Conservation (phyloP, 23 tunicate genomes). For the Phallusia fumigata region DNA sequence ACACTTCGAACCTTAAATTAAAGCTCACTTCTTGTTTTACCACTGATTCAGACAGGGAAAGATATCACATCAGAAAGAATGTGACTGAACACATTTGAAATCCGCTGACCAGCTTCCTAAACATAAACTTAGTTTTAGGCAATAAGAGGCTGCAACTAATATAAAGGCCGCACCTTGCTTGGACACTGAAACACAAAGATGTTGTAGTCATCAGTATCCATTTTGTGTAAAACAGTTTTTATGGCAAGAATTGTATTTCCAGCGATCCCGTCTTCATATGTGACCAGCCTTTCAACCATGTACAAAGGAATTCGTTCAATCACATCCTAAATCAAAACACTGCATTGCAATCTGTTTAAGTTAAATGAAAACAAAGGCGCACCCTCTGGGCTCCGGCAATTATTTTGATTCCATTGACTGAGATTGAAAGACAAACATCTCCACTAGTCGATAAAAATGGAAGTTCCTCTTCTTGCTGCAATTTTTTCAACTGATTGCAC, state of each 20-base stretch:
- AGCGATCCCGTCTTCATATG: constrained; percentile 60
- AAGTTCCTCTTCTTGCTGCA: constrained; percentile 69
- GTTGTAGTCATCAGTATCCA: constrained; percentile 1
- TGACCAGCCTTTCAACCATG: constrained; percentile 68
- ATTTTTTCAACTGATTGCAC: not conserved
- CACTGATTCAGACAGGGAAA: not conserved
- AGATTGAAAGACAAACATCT: constrained; percentile 52
- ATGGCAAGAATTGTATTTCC: constrained; percentile 80
- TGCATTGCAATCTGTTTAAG: not conserved
- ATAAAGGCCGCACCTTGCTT: constrained; percentile 31
- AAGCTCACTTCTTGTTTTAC: too few species aligned
- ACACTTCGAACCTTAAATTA: too few species aligned
- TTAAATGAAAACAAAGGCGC: not conserved
- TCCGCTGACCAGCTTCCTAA: constrained; percentile 70
- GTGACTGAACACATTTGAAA: constrained; percentile 67
- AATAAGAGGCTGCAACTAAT: not conserved
- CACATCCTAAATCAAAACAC: constrained; percentile 35
- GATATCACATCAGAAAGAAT: constrained; percentile 61
- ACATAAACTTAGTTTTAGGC: not conserved
- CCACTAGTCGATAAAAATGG: constrained; percentile 61
- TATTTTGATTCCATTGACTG: constrained; percentile 59
- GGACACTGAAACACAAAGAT: constrained; percentile 65
- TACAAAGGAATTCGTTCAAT: constrained; percentile 63
- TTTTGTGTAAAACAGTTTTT: constrained; percentile 29
- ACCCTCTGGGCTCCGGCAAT: constrained; percentile 28